Conservation (phyloP, 2,888 invertebrate species). For the Epinotia ramella region DNA sequence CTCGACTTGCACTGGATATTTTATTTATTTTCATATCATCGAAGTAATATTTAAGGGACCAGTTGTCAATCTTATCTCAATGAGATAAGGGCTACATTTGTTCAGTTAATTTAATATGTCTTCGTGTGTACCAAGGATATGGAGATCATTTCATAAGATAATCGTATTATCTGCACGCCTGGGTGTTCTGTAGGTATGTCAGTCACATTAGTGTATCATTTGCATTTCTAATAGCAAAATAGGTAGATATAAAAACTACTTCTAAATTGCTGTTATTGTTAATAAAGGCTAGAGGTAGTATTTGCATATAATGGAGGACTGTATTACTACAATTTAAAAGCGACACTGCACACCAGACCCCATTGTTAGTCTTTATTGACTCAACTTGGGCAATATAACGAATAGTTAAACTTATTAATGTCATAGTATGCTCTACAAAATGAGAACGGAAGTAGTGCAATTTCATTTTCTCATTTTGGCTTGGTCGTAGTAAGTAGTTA, state of each 20-base stretch:
- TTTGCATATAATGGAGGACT: slow-evolving; percentile 2
- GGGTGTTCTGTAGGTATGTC: background rate
- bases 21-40: slow-evolving; percentile 12
- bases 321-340: slow-evolving; percentile 2
- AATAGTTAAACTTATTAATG: slow-evolving; percentile 22
- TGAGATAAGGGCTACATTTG: background rate
- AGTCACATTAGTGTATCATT: background rate
- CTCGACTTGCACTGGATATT: slow-evolving; percentile 48
- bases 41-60: background rate
- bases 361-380: slow-evolving; percentile 17
- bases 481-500: background rate
- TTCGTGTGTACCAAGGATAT: background rate
- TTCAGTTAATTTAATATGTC: background rate
- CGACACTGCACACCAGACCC: background rate
- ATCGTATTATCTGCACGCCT: background rate
- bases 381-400: slow-evolving; percentile 16
- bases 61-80: background rate
- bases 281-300: background rate
- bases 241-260: background rate
- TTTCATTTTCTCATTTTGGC: slow-evolving; percentile 23
- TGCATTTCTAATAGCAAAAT: background rate
- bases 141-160: slow-evolving; percentile 3
- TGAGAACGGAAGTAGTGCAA: slow-evolving; percentile 10
- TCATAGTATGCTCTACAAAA: slow-evolving; percentile 12
- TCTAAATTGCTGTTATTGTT: background rate